Conservation (phyloP, 2,113 vertebrate genomes). For the Paracyprichromis sp. region DNA sequence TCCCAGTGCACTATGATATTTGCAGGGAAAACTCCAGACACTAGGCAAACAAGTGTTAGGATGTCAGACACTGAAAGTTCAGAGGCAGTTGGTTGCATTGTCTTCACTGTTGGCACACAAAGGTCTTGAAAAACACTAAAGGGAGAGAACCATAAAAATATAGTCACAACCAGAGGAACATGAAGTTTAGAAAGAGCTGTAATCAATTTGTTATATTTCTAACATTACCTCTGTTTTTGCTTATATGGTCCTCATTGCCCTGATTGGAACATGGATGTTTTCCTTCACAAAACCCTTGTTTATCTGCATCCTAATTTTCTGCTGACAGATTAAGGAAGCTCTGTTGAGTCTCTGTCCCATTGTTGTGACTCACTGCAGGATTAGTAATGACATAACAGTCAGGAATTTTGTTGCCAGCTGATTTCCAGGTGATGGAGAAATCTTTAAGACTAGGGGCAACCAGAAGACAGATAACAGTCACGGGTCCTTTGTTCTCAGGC, state of each 20-base stretch:
- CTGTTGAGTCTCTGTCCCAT: conserved; percentile 49
- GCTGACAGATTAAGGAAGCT: conserved; percentile 24
- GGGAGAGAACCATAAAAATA: background rate
- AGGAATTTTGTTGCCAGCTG: background rate
- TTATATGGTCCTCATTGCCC: background rate
- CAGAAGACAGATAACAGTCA: conserved; percentile 56
- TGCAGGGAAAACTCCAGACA: conserved; percentile 55
- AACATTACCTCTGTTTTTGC: conserved; percentile 42
- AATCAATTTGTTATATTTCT: background rate
- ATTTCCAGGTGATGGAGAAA: conserved; percentile 58
- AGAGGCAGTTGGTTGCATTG: conserved; percentile 9
- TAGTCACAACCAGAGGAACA: background rate
- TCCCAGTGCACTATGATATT: conserved; percentile 54
- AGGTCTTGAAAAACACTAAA: conserved; percentile 5
- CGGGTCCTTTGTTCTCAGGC: background rate
- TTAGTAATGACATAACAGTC: background rate
- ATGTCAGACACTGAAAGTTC: background rate
- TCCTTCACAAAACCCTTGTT: conserved; percentile 44
- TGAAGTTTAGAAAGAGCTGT: background rate
- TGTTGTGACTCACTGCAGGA: background rate
- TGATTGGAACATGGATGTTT: conserved; percentile 37
- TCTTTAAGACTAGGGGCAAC: background rate
- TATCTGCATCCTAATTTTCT: conserved; percentile 21
- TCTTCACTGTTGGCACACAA: conserved; percentile 20
- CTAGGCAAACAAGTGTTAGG: conserved; percentile 35